Evolutionary conservation across 2,888 invertebrate species (phyloP).

Genomic region (Agelastica alni): DNA sequence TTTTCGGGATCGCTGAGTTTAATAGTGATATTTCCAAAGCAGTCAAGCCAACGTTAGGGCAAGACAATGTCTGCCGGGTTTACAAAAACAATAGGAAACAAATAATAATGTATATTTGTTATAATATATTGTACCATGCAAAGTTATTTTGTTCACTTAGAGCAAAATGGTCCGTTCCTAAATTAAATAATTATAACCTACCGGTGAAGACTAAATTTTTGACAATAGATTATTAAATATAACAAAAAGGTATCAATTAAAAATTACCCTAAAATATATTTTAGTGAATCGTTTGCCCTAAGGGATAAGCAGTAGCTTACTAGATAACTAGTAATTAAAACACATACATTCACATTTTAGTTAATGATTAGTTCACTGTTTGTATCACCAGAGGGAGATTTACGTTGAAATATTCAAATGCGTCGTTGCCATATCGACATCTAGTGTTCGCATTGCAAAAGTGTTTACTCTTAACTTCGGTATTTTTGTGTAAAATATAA

Average conservation of each 20-base stretch:
- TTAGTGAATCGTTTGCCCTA: slow-evolving; percentile 38
- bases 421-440: slow-evolving; percentile 12
- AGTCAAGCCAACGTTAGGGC: too few relatives aligned
- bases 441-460: too few relatives aligned
- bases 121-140: too few relatives aligned
- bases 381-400: slow-evolving; percentile 47
- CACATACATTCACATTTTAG: slow-evolving; percentile 50
- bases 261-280: slow-evolving; percentile 53
- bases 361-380: slow-evolving; percentile 54
- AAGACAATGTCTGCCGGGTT: too few relatives aligned
- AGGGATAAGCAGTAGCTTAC: slow-evolving; percentile 48
- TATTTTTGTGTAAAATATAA: too few relatives aligned
- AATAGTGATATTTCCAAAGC: too few relatives aligned
- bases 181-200: slow-evolving; percentile 28
- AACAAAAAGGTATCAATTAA: slow-evolving; percentile 51
- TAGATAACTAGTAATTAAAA: slow-evolving; percentile 51
- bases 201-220: slow-evolving; percentile 38
- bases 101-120: too few relatives aligned
- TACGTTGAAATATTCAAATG: slow-evolving; percentile 6
- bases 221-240: slow-evolving; percentile 47
- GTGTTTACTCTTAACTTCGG: too few relatives aligned
- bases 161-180: slow-evolving; percentile 1
- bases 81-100: too few relatives aligned
- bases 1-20: too few relatives aligned
- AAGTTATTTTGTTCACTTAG: slow-evolving; percentile 27